Conservation (phyloP, 2,797 vertebrate genomes). For the Arctocebus calabarensis region DNA sequence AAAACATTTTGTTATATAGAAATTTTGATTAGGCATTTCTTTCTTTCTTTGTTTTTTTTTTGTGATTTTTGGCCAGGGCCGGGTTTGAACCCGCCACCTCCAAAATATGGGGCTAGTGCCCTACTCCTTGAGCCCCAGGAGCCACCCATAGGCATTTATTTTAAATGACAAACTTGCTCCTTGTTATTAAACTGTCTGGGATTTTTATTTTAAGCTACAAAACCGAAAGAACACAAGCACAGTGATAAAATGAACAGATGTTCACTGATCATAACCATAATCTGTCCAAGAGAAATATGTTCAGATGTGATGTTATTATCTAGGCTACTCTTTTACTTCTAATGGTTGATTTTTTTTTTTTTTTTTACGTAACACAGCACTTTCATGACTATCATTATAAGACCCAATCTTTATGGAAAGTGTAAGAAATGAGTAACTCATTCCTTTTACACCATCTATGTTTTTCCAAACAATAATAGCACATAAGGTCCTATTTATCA, state of each 20-base stretch:
- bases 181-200: slow-evolving; percentile 6
- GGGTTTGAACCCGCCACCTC: too few relatives aligned
- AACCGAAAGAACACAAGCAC: slow-evolving; percentile 16
- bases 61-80: too few relatives aligned
- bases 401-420: neutral
- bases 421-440: neutral
- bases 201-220: slow-evolving; percentile 46
- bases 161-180: neutral
- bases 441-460: neutral
- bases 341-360: neutral
- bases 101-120: too few relatives aligned
- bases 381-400: neutral
- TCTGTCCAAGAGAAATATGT: slow-evolving; percentile 29
- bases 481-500: neutral
- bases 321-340: neutral
- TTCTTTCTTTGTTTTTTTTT: neutral
- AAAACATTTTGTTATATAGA: slow-evolving; percentile 15
- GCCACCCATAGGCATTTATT: neutral
- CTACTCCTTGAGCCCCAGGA: too few relatives aligned
- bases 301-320: slow-evolving; percentile 2
- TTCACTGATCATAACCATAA: slow-evolving; percentile 35
- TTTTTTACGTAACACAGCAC: neutral
- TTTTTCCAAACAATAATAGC: neutral
- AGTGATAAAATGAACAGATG: slow-evolving; percentile 36
- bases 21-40: slow-evolving; percentile 20